These are phyloP conservation scores for Embiotoca jacksoni DNA, from an alignment of 2,113 vertebrate species.

Conservation along the genomic window DNA sequence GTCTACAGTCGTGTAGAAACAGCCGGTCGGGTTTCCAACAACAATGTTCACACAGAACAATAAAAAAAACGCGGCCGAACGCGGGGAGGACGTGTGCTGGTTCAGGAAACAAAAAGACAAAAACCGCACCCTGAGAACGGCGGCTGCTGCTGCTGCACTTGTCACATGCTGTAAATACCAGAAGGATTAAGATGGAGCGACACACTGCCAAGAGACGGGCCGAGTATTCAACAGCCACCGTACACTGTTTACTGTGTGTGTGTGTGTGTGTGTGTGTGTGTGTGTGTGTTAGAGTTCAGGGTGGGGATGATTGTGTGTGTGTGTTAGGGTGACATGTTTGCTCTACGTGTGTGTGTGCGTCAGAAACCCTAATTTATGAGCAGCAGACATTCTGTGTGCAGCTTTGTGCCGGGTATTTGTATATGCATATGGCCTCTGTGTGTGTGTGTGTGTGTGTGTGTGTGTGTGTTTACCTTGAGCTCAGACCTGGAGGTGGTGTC, in stretches of 20 bases:
- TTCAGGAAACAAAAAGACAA: conserved; percentile 1
- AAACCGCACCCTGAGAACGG: conserved; percentile 9
- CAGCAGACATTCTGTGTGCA: not conserved
- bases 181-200: conserved; percentile 50
- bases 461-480: conserved; percentile 58
- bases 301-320: too few relatives aligned
- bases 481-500: conserved; percentile 24
- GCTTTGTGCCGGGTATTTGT: too few relatives aligned
- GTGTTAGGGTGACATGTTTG: conserved; percentile 38
- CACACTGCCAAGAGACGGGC: conserved; percentile 16
- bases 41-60: not conserved
- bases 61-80: not conserved
- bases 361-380: conserved; percentile 38
- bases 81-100: not conserved
- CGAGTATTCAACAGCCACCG: conserved; percentile 23
- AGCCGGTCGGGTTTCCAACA: not conserved
- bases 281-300: conserved; percentile 25
- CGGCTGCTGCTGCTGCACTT: not conserved
- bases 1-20: not conserved
- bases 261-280: conserved; percentile 4
- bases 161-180: conserved; percentile 53
- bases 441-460: conserved; percentile 20
- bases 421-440: too few relatives aligned
- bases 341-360: conserved; percentile 3
- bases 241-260: conserved; percentile 30